phyloP scores from a whole-genome alignment of 2,797 vertebrate species.

The Micromesistius poutassou region DNA sequence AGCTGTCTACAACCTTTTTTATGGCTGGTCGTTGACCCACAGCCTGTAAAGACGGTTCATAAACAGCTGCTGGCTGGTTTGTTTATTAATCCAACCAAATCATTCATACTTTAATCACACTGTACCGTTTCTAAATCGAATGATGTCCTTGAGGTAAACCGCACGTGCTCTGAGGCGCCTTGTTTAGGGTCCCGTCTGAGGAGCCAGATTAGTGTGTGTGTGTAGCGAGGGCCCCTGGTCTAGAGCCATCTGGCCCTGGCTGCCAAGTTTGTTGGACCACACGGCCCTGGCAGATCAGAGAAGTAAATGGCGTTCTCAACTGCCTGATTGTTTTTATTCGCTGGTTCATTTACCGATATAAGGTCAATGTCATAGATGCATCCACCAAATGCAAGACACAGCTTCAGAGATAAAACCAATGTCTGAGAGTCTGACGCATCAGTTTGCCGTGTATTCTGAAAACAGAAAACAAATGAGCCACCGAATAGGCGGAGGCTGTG shows the following conservation, averaged over 20 bases:
- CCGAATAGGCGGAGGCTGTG: too few relatives aligned
- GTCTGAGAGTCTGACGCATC: too few relatives aligned
- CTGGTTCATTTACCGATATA: too few relatives aligned
- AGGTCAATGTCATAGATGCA: too few relatives aligned
- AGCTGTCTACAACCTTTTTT: neutral
- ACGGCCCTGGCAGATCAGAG: neutral
- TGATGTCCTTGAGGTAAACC: conserved; percentile 46
- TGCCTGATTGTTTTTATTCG: too few relatives aligned
- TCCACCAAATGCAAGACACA: too few relatives aligned
- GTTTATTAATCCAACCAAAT: conserved; percentile 24
- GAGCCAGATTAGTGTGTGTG: conserved; percentile 43
- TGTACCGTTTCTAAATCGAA: conserved; percentile 23
- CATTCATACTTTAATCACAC: conserved; percentile 36
- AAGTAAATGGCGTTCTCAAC: neutral
- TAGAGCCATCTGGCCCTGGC: neutral
- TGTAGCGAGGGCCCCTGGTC: neutral
- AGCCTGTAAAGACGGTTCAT: neutral
- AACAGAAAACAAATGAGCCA: too few relatives aligned
- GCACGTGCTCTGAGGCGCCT: conserved; percentile 34
- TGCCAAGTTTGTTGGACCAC: neutral
- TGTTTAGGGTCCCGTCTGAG: conserved; percentile 46
- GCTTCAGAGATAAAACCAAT: too few relatives aligned
- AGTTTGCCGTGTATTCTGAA: too few relatives aligned
- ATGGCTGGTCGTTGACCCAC: neutral
- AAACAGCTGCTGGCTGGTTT: neutral